Evolutionary conservation across 1,140 invertebrate genomes (phyloP).

Genomic region (Drosophila tsacasi): DNA sequence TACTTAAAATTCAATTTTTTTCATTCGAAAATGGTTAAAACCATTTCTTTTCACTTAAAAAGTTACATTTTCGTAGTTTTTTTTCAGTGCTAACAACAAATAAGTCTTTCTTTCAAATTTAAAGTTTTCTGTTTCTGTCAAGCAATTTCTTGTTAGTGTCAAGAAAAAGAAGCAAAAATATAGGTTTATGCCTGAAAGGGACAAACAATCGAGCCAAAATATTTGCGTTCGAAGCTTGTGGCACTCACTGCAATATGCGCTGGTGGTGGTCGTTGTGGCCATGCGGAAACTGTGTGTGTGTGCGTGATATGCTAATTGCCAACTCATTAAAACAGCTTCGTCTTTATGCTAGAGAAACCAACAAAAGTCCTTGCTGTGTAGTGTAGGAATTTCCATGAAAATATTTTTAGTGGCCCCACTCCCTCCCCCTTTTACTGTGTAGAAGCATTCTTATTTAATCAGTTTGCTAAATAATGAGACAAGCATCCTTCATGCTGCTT

Average conservation of each 20-base stretch:
- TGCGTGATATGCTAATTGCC: conserved; percentile 76
- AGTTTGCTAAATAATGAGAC: conserved; percentile 77
- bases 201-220: conserved; percentile 55
- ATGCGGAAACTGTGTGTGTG: conserved; percentile 9
- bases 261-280: conserved; percentile 1
- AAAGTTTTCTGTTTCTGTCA: conserved; percentile 15
- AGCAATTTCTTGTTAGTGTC: conserved; percentile 14
- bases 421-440: not conserved
- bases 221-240: conserved; percentile 33
- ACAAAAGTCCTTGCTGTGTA: conserved; percentile 45
- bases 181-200: conserved; percentile 38
- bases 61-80: not conserved
- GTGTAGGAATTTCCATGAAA: conserved; percentile 55
- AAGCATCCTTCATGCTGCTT: conserved; percentile 27
- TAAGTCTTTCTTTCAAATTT: conserved; percentile 26
- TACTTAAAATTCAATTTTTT: too few species aligned
- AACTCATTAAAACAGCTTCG: conserved; percentile 80
- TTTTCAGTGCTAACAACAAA: conserved; percentile 21
- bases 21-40: too few species aligned
- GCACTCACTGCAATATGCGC: conserved; percentile 1
- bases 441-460: conserved; percentile 72
- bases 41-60: too few species aligned
- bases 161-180: conserved; percentile 27
- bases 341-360: conserved; percentile 56
- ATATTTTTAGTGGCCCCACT: conserved; percentile 35